Evolutionary conservation across 2,888 invertebrate species (phyloP).

Genomic region (Agrochola lota): DNA sequence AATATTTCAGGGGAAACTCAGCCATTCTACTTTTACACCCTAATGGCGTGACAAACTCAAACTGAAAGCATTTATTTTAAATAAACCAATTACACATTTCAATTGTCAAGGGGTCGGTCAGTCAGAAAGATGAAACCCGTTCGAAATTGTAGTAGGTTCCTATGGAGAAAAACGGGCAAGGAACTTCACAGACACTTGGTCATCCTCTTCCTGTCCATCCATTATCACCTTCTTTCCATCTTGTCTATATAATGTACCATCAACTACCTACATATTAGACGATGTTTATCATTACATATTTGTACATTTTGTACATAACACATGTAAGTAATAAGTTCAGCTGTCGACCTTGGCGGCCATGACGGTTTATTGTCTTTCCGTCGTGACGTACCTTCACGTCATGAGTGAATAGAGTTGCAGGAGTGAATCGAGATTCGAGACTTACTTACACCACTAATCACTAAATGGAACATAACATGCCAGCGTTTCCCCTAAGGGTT

Average conservation of each 20-base stretch:
- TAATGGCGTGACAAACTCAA: background rate
- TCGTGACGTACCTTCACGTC: background rate
- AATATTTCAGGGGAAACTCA: background rate
- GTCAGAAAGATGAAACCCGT: too few relatives aligned
- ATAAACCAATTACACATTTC: too few relatives aligned
- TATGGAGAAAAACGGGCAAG: too few relatives aligned
- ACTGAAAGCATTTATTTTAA: too few relatives aligned
- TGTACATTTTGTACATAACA: background rate
- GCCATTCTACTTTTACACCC: background rate
- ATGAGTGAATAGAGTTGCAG: background rate
- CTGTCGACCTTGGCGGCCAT: conserved; percentile 15
- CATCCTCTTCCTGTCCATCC: background rate
- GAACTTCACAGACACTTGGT: background rate
- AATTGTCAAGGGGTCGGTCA: too few relatives aligned
- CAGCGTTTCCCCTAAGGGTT: too few relatives aligned
- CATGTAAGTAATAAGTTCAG: conserved; percentile 4
- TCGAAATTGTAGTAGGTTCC: too few relatives aligned
- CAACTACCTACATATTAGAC: background rate
- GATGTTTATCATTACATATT: conserved; percentile 6
- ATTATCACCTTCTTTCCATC: background rate
- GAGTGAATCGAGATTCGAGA: background rate
- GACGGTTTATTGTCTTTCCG: conserved; percentile 10
- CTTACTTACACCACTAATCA: too few relatives aligned
- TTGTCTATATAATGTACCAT: background rate
- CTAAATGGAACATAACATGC: too few relatives aligned